A percentile compares a stretch with the other conserved stretches of the same genome.
phyloP scores from a whole-genome alignment of 2,113 vertebrate genomes.

The Prionailurus viverrinus region DNA sequence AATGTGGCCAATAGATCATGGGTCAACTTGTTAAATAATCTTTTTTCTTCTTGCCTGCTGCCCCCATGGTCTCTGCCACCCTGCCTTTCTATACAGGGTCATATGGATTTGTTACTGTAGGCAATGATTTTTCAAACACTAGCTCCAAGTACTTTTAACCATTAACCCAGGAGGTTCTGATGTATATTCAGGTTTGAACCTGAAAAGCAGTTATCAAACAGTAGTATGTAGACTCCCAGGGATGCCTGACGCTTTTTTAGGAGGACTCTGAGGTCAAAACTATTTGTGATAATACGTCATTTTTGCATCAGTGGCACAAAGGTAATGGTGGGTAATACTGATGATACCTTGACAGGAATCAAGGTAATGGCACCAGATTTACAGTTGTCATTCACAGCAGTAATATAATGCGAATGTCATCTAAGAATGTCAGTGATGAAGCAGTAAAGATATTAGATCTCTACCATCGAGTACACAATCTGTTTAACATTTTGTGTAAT shows the following conservation, averaged over 20 bases:
- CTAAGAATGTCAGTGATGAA: neutral
- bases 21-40: neutral
- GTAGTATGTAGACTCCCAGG: no score
- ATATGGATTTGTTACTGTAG: neutral
- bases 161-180: neutral
- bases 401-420: neutral
- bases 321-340: neutral
- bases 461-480: neutral
- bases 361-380: neutral
- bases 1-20: neutral
- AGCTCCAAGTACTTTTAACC: neutral
- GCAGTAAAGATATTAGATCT: neutral
- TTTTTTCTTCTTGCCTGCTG: neutral
- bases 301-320: neutral
- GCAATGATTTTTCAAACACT: neutral
- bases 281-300: neutral
- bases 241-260: neutral
- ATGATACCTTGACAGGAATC: neutral
- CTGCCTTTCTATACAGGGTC: neutral
- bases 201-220: neutral
- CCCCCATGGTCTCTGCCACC: neutral
- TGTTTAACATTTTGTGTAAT: neutral
- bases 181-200: neutral
- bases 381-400: neutral
- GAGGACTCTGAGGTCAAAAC: neutral